Evolutionary conservation across 2,113 vertebrate species (phyloP).

Genomic region (Menidia beryllina): DNA sequence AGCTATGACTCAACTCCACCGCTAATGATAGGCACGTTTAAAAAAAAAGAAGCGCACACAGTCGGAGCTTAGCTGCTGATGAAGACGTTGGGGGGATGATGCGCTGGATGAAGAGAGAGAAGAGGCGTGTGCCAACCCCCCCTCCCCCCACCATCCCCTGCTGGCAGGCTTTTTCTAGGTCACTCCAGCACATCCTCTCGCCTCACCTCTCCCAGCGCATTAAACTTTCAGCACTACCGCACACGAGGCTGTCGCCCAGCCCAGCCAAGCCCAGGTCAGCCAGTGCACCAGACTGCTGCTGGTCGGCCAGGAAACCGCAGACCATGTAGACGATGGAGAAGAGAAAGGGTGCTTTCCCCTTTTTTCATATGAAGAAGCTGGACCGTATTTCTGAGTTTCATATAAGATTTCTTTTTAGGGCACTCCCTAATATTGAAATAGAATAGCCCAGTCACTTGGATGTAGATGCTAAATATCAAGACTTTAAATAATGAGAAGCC

Average conservation of each 20-base stretch:
- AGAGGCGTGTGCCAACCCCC: constrained; percentile 39
- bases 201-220: constrained; percentile 76
- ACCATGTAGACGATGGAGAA: not conserved
- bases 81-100: constrained; percentile 48
- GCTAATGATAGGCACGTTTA: constrained; percentile 38
- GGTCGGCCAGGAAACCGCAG: constrained; percentile 3
- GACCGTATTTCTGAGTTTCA: not conserved
- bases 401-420: not conserved
- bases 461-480: no score
- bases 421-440: not conserved
- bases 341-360: not conserved
- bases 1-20: constrained; percentile 39
- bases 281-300: constrained; percentile 46
- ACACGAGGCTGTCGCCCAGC: constrained; percentile 65
- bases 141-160: constrained; percentile 26
- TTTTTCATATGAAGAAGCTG: not conserved
- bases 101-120: constrained; percentile 34
- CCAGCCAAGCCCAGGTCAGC: constrained; percentile 74
- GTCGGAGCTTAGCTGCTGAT: constrained; percentile 48
- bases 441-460: no score
- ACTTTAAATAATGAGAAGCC: no score
- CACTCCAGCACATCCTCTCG: constrained; percentile 70
- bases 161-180: constrained; percentile 81
- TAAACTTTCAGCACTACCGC: constrained; percentile 79
- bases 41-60: constrained; percentile 9